Conservation (phyloP, 2,113 vertebrate genomes). For the western clawed frog (Xenopus tropicalis) region DNA sequence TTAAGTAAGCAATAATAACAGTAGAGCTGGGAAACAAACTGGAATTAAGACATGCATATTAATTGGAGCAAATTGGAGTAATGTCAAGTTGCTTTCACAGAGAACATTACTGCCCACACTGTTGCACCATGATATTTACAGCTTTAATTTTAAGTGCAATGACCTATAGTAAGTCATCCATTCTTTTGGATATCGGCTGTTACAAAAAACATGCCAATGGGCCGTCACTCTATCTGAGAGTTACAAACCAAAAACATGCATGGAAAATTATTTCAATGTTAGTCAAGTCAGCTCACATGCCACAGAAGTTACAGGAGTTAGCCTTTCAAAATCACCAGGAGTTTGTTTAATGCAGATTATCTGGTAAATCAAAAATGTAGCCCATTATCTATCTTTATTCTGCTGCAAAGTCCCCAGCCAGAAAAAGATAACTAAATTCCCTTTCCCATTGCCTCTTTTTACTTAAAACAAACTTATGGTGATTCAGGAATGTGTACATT, state of each 20-base stretch:
- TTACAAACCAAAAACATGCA: conserved; percentile 16
- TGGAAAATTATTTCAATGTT: background rate
- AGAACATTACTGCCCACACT: too few species aligned
- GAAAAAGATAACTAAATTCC: background rate
- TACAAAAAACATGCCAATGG: background rate
- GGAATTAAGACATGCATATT: background rate
- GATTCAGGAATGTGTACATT: background rate
- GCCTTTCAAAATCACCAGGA: background rate
- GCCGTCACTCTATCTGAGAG: background rate
- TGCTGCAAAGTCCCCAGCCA: background rate
- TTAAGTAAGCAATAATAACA: background rate
- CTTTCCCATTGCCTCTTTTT: background rate
- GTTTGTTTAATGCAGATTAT: background rate
- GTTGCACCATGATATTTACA: too few species aligned
- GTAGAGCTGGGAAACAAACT: background rate
- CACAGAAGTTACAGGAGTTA: background rate
- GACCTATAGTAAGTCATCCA: too few species aligned
- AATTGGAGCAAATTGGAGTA: background rate
- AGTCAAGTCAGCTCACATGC: background rate
- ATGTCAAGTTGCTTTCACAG: too few species aligned
- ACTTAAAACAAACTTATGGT: background rate
- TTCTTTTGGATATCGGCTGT: too few species aligned
- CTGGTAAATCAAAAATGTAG: too few species aligned
- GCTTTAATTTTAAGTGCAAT: too few species aligned
- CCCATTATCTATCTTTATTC: too few species aligned